These are phyloP conservation scores for Acipenser ruthenus DNA, from an alignment of 2,797 vertebrate species.

Conservation along the genomic window DNA sequence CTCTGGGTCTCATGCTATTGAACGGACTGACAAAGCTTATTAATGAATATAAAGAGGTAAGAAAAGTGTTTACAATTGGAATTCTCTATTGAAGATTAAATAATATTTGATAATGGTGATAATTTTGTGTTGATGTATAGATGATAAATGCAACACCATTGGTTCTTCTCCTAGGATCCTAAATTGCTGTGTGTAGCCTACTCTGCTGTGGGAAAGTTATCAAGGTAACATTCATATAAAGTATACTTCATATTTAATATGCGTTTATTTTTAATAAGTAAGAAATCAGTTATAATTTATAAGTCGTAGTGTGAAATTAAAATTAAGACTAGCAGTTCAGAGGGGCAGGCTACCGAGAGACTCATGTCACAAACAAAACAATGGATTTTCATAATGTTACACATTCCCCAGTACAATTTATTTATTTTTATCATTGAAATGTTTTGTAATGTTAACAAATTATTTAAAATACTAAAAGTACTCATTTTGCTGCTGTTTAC, in stretches of 20 bases:
- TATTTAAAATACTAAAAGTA: not conserved
- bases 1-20: constrained; percentile 89
- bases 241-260: not conserved
- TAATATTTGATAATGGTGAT: not conserved
- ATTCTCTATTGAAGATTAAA: not conserved
- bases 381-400: too few relatives aligned
- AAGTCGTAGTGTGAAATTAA: too few relatives aligned
- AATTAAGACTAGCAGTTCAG: too few relatives aligned
- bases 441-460: too few relatives aligned
- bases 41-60: constrained; percentile 97
- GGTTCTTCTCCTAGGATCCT: constrained; percentile 69
- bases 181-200: constrained; percentile 90
- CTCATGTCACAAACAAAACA: too few relatives aligned
- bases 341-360: too few relatives aligned
- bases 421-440: too few relatives aligned
- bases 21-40: constrained; percentile 97
- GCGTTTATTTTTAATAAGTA: not conserved
- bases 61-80: constrained; percentile 6
- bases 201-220: constrained; percentile 93
- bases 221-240: constrained; percentile 61
- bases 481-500: not conserved
- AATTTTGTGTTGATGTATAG: not conserved
- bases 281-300: too few relatives aligned
- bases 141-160: not conserved
- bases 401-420: too few relatives aligned